These are phyloP conservation scores for Cydia pomonella DNA, from an alignment of 1,140 invertebrate genomes.

Conservation along the genomic window DNA sequence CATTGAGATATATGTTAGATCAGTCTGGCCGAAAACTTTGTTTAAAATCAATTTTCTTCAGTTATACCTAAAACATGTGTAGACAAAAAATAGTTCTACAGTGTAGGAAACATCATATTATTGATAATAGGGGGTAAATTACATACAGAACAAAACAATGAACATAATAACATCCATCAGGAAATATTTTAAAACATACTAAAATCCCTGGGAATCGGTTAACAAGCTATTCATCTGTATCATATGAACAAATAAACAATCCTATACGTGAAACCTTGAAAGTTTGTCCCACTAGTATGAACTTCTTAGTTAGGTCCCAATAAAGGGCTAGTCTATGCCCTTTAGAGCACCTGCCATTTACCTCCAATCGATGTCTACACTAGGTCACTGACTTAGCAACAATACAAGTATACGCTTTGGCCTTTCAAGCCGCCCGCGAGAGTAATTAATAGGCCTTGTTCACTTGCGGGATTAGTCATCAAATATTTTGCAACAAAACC, in stretches of 20 bases:
- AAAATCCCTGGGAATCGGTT: background rate
- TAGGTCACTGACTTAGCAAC: slow-evolving; percentile 36
- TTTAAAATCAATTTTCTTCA: no score
- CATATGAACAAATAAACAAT: slow-evolving; percentile 29
- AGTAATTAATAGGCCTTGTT: slow-evolving; percentile 68
- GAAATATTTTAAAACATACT: background rate
- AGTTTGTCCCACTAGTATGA: background rate
- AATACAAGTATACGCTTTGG: slow-evolving; percentile 36
- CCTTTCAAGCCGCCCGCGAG: slow-evolving; percentile 49
- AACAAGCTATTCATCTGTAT: background rate
- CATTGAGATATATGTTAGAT: no score
- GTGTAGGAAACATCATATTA: background rate
- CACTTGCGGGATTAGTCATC: slow-evolving; percentile 67
- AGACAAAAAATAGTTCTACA: background rate
- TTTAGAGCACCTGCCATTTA: slow-evolving; percentile 23
- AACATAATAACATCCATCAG: background rate
- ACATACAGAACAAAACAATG: background rate
- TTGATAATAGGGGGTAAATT: background rate
- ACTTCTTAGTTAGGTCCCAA: background rate
- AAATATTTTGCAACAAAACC: slow-evolving; percentile 42
- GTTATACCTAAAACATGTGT: background rate
- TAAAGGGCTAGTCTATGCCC: slow-evolving; percentile 5
- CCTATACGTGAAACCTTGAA: background rate
- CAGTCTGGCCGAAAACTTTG: no score
- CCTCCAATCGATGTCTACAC: slow-evolving; percentile 21